Base-by-base conservation (phyloP, 1,140 invertebrate species). In the Solenopsis fugax region DNA sequence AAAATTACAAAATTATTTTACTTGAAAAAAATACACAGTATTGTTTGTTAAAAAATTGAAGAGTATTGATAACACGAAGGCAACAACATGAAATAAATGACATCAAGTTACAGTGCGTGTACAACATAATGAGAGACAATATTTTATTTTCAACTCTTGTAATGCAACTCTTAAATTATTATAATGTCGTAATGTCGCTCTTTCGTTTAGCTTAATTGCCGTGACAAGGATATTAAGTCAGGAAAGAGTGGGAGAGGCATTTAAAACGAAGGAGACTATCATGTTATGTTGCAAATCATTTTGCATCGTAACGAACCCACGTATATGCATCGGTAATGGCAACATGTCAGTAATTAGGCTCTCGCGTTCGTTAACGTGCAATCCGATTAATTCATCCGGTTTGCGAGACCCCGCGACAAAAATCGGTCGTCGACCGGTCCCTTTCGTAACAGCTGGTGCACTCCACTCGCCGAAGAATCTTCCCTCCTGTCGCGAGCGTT, bases 371-470 rank as follows among this genome's bases (percentile, higher is more conserved):
- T 87, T 85, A 85, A 2, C 9, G 34, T 45, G 65, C 56, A 73
- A 18, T 56, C 78, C 54, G 85, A 89, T 90, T 87, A 87, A 89
- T 87, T 87, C n/a, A 48, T 24, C 21, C 21, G 41, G 54, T 58
- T n/a, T 77, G 64, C 62, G 45, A 21, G 24, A 12, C 1, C 24
- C 9, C 4, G 13, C n/a, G 37, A 80, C 58, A 60, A 90, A 90
- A 90, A 75, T 87, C 21, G 52, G 12, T 12, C 45, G 24, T 18
- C 24, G 45, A 88, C 45, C 41, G 29, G 29, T 54, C 58, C 13
- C 56, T 85, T 86, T 82, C 64, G 52, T 58, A 90, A 88, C 89
- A 90, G 87, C 87, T 90, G 89, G 45, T 41, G 58, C 52, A 80
- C 67, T 62, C n/a, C n/a, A n/a, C n/a, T n/a, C 60, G 87, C 67